Percentiles rank a stretch among this genome's conserved stretches.
phyloP scores from a whole-genome alignment of 2,888 invertebrate genomes.

The Caenorhabditis uteleia region DNA sequence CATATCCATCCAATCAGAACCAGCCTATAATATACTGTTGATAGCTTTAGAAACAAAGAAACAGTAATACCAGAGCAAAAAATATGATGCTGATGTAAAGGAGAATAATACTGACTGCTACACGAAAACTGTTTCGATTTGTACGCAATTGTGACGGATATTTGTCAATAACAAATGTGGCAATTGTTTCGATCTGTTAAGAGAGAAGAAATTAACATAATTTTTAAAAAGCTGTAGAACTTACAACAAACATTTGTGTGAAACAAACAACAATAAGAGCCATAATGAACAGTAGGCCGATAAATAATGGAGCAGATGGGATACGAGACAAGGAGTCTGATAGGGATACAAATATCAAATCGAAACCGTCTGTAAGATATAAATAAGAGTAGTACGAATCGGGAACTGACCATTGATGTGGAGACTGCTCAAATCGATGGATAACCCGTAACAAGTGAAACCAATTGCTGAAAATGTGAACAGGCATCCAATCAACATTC shows the following conservation, averaged over 20 bases:
- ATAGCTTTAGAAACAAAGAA: no score
- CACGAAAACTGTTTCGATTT: conserved; percentile 57
- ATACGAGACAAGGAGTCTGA: conserved; percentile 81
- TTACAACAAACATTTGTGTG: conserved; percentile 58
- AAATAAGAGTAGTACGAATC: no score
- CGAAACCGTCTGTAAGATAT: conserved; percentile 52
- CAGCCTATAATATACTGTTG: no score
- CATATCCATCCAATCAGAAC: conserved; percentile 73
- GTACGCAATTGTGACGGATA: conserved; percentile 72
- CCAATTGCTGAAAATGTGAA: conserved; percentile 85
- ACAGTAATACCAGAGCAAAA: no score
- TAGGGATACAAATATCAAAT: conserved; percentile 83
- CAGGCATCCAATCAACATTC: conserved; percentile 82
- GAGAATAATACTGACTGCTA: conserved; percentile 60
- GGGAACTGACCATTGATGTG: conserved; percentile 60
- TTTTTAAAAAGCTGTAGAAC: no score
- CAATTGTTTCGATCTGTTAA: conserved; percentile 74
- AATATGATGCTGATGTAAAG: conserved; percentile 64
- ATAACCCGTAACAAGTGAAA: conserved; percentile 80
- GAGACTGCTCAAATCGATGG: conserved; percentile 73
- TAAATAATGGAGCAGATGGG: conserved; percentile 83
- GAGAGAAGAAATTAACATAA: no score
- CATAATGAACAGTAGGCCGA: conserved; percentile 81
- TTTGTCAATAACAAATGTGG: conserved; percentile 74
- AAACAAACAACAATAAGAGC: conserved; percentile 64